phyloP scores from a whole-genome alignment of 2,888 invertebrate species.

The Epinotia brunnichana region DNA sequence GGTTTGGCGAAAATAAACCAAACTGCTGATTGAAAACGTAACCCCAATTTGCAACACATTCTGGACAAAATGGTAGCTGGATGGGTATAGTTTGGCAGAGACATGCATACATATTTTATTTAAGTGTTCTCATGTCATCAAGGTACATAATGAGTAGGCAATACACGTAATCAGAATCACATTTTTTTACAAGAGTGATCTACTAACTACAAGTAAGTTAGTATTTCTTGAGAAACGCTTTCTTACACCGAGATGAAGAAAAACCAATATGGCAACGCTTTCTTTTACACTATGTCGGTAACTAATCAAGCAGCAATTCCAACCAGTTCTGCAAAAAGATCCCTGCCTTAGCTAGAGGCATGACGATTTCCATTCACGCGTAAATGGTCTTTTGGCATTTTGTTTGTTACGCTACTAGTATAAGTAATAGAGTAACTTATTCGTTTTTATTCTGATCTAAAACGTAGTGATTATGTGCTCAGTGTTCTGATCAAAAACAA shows the following conservation, averaged over 20 bases:
- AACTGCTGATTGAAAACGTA: background rate
- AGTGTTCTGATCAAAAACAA: background rate
- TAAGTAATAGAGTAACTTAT: too few species aligned
- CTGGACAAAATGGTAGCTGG: background rate
- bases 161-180: too few species aligned
- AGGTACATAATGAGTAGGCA: background rate
- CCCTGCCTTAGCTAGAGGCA: conserved; percentile 8
- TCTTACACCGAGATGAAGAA: conserved; percentile 26
- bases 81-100: background rate
- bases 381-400: conserved; percentile 6
- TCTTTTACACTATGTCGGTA: conserved; percentile 36
- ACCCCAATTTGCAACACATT: background rate
- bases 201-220: conserved; percentile 21
- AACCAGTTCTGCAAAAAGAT: conserved; percentile 32
- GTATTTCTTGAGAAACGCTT: conserved; percentile 36
- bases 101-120: too few species aligned
- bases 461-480: background rate
- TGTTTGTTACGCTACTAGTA: background rate
- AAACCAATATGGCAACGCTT: conserved; percentile 36
- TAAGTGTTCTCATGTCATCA: background rate
- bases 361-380: conserved; percentile 24
- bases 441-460: background rate
- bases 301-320: conserved; percentile 35
- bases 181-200: conserved; percentile 2
- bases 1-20: background rate